Conservation (phyloP, 2,113 vertebrate genomes). For the Datnioides undecimradiatus region DNA sequence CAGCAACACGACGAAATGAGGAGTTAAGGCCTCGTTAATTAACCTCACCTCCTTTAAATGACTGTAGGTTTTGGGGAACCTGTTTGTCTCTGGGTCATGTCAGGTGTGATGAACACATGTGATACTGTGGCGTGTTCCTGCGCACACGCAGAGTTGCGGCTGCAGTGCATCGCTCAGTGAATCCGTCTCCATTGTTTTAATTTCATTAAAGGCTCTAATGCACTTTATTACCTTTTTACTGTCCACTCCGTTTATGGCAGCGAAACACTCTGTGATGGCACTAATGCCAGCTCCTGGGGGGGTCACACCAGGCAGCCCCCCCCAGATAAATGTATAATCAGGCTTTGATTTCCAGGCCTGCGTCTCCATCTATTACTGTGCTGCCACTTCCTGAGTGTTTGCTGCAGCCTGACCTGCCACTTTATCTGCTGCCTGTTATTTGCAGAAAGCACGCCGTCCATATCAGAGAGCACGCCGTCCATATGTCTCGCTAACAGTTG, state of each 20-base stretch:
- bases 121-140: no score
- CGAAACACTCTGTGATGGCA: conserved; percentile 45
- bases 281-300: conserved; percentile 23
- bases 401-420: conserved; percentile 90
- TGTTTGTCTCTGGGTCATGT: no score
- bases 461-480: conserved; percentile 94
- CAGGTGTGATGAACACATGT: no score
- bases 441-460: conserved; percentile 94
- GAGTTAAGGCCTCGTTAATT: no score
- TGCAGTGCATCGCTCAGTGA: not conserved
- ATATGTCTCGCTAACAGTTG: conserved; percentile 96
- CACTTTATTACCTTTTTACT: conserved; percentile 78
- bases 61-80: no score
- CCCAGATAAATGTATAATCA: conserved; percentile 77
- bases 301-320: conserved; percentile 39
- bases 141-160: no score
- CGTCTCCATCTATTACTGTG: conserved; percentile 88
- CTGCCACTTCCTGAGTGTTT: conserved; percentile 94
- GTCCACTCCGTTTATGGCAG: conserved; percentile 68
- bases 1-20: no score
- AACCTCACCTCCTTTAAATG: no score
- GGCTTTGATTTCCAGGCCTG: conserved; percentile 76
- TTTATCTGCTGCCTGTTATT: conserved; percentile 97
- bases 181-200: conserved; percentile 67
- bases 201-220: conserved; percentile 76